Conservation (phyloP, 2,797 vertebrate species). For the Sparidentex hasta region DNA sequence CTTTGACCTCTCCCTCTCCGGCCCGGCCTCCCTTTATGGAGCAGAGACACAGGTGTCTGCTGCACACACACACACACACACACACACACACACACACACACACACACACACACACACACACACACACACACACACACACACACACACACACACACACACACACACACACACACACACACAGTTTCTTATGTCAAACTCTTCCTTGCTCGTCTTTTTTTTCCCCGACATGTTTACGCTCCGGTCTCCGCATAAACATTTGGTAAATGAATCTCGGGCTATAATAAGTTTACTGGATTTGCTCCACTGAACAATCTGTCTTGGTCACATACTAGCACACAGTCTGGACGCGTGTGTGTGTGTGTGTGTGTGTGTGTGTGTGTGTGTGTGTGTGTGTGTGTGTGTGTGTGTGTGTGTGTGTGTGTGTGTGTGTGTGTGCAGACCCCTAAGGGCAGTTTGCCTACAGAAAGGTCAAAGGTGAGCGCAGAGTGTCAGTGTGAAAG, state of each 20-base stretch:
- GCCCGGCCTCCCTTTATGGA: constrained; percentile 77
- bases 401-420: constrained; percentile 32
- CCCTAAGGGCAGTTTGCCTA: constrained; percentile 75
- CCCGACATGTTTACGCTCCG: constrained; percentile 41
- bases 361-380: constrained; percentile 43
- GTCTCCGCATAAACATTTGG: constrained; percentile 73
- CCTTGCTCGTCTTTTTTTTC: constrained; percentile 21
- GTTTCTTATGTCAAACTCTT: constrained; percentile 60
- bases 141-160: constrained; percentile 42
- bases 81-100: constrained; percentile 28
- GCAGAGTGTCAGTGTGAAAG: constrained; percentile 81
- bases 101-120: constrained; percentile 38
- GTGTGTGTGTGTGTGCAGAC: constrained; percentile 48
- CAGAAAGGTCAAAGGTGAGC: constrained; percentile 85
- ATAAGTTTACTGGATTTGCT: constrained; percentile 77
- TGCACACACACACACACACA: constrained; percentile 47
- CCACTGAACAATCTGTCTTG: constrained; percentile 68
- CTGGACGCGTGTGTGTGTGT: constrained; percentile 33
- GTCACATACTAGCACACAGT: constrained; percentile 52
- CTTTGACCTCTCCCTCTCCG: constrained; percentile 75
- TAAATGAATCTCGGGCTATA: constrained; percentile 79
- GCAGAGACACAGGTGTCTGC: constrained; percentile 82
- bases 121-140: constrained; percentile 44
- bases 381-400: constrained; percentile 42
- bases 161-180: constrained; percentile 24